Evolutionary conservation across 2,113 vertebrate species (phyloP).

Genomic region (Chamaea fasciata): DNA sequence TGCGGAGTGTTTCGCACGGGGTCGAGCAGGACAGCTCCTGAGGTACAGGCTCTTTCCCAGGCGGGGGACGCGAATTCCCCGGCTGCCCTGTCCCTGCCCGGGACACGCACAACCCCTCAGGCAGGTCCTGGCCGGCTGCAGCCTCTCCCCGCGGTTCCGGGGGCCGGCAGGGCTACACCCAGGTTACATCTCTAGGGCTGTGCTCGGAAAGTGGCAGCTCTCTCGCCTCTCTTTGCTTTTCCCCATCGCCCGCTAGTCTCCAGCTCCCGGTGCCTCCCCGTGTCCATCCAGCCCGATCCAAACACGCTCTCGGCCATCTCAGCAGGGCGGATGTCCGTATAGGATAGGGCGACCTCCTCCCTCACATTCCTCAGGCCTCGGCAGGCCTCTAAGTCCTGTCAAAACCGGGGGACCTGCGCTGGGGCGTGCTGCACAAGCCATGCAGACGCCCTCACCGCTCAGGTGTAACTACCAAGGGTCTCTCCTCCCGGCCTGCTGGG

Average conservation of each 20-base stretch:
- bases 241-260: not conserved
- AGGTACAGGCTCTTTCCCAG: not conserved
- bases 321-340: accelerated
- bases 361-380: not conserved
- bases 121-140: not conserved
- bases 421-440: not conserved
- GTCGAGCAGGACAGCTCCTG: too few species aligned
- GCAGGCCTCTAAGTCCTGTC: not conserved
- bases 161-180: not conserved
- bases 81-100: not conserved
- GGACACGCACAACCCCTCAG: too few species aligned
- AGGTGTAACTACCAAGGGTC: not conserved
- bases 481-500: not conserved
- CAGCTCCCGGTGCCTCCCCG: too few species aligned
- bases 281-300: not conserved
- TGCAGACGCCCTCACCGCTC: not conserved
- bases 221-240: not conserved
- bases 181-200: not conserved
- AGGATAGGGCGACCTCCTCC: not conserved
- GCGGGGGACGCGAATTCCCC: accelerated
- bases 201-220: not conserved
- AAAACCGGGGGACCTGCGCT: not conserved
- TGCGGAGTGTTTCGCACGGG: accelerated
- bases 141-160: not conserved
- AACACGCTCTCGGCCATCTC: accelerated